Percentiles rank a stretch among this genome's conserved stretches.
Conservation (phyloP, 2,797 vertebrate species). For the Gephyroberyx darwinii region DNA sequence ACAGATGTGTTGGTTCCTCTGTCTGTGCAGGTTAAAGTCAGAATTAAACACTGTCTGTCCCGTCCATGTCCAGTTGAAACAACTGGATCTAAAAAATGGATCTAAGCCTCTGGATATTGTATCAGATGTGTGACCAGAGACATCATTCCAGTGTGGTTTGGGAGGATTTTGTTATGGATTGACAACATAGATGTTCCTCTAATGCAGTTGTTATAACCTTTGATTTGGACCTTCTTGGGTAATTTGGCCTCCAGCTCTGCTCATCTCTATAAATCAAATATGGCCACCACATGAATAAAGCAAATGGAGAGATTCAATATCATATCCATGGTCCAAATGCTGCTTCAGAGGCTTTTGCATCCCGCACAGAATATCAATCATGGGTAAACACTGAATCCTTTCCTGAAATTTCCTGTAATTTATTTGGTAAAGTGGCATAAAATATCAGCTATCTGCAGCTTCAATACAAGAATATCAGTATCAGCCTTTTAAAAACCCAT, state of each 20-base stretch:
- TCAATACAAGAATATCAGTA: too few species aligned
- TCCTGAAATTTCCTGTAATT: too few species aligned
- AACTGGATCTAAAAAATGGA: too few species aligned
- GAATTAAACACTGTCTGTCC: conserved; percentile 27
- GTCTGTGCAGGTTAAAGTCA: neutral
- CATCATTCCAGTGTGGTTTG: neutral
- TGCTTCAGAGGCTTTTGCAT: too few species aligned
- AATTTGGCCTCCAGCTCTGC: too few species aligned
- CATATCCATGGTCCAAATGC: neutral
- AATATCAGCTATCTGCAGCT: too few species aligned
- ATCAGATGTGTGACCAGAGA: neutral
- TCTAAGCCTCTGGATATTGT: neutral
- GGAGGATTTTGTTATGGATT: neutral
- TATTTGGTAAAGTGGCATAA: too few species aligned
- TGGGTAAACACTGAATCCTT: too few species aligned
- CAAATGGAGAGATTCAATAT: neutral
- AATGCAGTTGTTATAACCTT: neutral
- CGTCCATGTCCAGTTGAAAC: conserved; percentile 14
- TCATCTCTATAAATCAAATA: neutral
- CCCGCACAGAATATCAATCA: too few species aligned
- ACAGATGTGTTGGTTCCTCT: neutral
- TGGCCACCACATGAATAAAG: neutral
- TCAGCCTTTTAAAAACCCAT: too few species aligned
- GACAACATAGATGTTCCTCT: neutral
- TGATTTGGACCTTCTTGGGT: neutral